Conservation (phyloP, 2,888 invertebrate species). For the Celastrina argiolus region DNA sequence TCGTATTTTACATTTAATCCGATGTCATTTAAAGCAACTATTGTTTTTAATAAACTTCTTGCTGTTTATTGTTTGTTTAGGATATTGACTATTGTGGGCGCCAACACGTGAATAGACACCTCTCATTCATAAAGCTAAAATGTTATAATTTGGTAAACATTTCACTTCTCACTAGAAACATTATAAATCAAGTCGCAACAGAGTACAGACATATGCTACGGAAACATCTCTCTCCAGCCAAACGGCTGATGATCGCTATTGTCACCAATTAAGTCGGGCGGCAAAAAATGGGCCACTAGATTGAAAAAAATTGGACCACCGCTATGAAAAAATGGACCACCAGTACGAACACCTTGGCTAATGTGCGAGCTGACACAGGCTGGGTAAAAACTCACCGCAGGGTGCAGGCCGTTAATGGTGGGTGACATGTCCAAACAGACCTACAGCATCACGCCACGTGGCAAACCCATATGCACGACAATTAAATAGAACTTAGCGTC, state of each 20-base stretch:
- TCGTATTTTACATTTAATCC: no score
- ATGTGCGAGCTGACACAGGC: slow-evolving; percentile 69
- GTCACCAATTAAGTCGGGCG: slow-evolving; percentile 70
- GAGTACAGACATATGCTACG: slow-evolving; percentile 61
- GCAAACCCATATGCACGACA: slow-evolving; percentile 24
- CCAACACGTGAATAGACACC: slow-evolving; percentile 55
- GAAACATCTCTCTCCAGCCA: slow-evolving; percentile 70
- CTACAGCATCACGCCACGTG: slow-evolving; percentile 54
- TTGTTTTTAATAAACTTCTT: not conserved
- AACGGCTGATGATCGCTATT: slow-evolving; percentile 67
- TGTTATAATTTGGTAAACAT: slow-evolving; percentile 7
- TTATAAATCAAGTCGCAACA: slow-evolving; percentile 28
- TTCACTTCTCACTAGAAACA: slow-evolving; percentile 14
- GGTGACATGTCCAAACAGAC: slow-evolving; percentile 65
- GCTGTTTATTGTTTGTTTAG: not conserved
- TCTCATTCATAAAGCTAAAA: slow-evolving; percentile 26
- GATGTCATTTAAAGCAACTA: not conserved
- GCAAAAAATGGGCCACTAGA: slow-evolving; percentile 46
- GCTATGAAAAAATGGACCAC: slow-evolving; percentile 58
- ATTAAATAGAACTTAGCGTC: not conserved
- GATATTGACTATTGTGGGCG: slow-evolving; percentile 32
- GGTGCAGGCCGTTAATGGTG: slow-evolving; percentile 52
- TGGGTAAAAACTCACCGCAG: slow-evolving; percentile 56
- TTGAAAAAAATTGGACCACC: slow-evolving; percentile 52
- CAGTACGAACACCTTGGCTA: slow-evolving; percentile 69